Conservation (phyloP, 2,797 vertebrate genomes). For the Acanthornis magna region DNA sequence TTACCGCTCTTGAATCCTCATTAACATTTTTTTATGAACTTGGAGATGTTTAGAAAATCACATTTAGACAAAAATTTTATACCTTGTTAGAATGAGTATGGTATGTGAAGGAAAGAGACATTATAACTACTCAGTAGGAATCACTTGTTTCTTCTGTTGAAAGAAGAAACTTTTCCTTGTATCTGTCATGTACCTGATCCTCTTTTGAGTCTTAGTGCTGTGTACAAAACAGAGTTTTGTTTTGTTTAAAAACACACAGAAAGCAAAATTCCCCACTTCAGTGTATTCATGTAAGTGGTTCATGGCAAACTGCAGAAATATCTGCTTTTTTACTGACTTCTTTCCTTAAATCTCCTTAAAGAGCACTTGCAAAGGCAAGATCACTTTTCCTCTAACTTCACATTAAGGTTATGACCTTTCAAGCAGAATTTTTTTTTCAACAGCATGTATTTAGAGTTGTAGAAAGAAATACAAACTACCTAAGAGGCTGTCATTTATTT, state of each 20-base stretch:
- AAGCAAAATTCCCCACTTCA: neutral
- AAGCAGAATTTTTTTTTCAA: neutral
- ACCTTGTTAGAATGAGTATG: neutral
- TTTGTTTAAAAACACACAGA: neutral
- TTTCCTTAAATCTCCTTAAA: neutral
- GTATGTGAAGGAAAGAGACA: neutral
- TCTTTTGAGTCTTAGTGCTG: neutral
- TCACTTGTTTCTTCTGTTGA: neutral
- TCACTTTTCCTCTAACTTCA: neutral
- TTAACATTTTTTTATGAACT: neutral
- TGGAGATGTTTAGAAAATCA: neutral
- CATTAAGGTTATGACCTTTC: neutral
- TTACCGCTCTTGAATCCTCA: neutral
- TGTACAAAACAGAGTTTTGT: neutral
- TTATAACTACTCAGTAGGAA: neutral
- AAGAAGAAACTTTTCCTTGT: too few species aligned
- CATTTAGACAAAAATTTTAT: neutral
- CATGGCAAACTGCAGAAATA: neutral
- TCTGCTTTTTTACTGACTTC: neutral
- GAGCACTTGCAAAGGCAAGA: neutral
- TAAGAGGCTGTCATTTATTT: neutral
- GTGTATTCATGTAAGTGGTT: neutral
- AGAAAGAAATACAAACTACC: neutral
- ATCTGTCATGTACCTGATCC: too few species aligned
- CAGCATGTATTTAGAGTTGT: neutral